A percentile compares a stretch with the other conserved stretches of the same genome.
phyloP scores from a whole-genome alignment of 2,113 vertebrate genomes.

The Serinus canaria region DNA sequence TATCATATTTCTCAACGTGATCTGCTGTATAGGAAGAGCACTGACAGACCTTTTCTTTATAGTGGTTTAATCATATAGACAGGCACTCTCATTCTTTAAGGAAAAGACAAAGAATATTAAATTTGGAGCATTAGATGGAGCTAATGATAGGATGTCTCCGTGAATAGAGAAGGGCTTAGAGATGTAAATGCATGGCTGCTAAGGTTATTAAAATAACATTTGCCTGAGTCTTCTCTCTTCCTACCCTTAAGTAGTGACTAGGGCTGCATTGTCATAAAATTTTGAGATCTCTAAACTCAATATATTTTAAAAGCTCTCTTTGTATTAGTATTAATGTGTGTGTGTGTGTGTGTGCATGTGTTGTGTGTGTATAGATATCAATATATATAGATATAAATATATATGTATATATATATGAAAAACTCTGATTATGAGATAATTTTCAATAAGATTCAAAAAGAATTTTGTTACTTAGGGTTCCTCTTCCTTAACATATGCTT shows the following conservation, averaged over 20 bases:
- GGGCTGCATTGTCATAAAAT: neutral
- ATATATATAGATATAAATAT: neutral
- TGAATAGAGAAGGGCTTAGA: neutral
- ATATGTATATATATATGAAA: neutral
- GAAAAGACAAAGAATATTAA: slow-evolving; percentile 54
- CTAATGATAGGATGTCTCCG: neutral
- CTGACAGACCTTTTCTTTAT: neutral
- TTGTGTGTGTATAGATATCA: no score
- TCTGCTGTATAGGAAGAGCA: neutral
- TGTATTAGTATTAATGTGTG: neutral
- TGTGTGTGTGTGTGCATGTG: neutral
- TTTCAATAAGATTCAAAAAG: neutral
- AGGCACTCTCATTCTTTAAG: slow-evolving; percentile 21
- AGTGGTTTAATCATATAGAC: slow-evolving; percentile 47
- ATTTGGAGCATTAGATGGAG: slow-evolving; percentile 45
- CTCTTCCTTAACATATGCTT: neutral
- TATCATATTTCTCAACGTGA: slow-evolving; percentile 41
- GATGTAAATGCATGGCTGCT: slow-evolving; percentile 8
- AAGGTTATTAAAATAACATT: slow-evolving; percentile 41
- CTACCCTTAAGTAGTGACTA: neutral
- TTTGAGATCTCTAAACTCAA: neutral
- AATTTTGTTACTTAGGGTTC: neutral
- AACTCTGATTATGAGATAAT: neutral
- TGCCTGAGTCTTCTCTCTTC: neutral
- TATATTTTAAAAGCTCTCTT: neutral